Evolutionary conservation across 2,888 invertebrate species (phyloP).

Genomic region (Watsonalla cultraria): DNA sequence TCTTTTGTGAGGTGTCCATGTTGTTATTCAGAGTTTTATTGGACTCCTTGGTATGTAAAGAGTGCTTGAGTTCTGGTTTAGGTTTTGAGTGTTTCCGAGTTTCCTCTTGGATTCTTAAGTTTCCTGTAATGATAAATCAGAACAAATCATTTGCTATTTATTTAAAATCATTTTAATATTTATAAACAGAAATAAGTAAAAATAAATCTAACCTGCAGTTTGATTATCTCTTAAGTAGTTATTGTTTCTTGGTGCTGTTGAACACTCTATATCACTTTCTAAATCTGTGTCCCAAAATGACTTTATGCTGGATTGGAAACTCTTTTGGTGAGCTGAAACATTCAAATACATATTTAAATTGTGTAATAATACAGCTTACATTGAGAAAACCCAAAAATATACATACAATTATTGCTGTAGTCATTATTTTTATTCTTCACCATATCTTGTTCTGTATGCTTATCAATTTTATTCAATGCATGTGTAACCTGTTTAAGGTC

Average conservation of each 20-base stretch:
- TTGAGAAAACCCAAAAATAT: background rate
- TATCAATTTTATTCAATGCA: background rate
- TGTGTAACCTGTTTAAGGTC: background rate
- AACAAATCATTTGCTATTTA: background rate
- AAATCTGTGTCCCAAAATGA: constrained; percentile 61
- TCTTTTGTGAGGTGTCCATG: constrained; percentile 16
- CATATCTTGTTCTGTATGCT: background rate
- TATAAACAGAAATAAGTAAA: background rate
- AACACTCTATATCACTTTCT: constrained; percentile 53
- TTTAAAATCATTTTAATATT: background rate
- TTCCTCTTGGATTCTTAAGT: background rate
- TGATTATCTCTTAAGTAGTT: constrained; percentile 16
- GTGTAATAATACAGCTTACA: background rate
- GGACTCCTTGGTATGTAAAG: background rate
- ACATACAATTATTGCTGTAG: background rate
- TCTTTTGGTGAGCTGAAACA: constrained; percentile 23
- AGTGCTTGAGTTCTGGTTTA: background rate
- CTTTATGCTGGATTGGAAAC: constrained; percentile 29
- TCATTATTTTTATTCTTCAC: background rate
- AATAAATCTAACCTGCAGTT: constrained; percentile 10
- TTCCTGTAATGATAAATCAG: constrained; percentile 4
- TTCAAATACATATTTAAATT: background rate
- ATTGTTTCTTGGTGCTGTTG: constrained; percentile 14
- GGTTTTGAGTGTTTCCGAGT: background rate
- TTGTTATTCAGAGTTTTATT: constrained; percentile 10